Conservation (phyloP, 2,113 vertebrate species). For the Odontophorus gujanensis region DNA sequence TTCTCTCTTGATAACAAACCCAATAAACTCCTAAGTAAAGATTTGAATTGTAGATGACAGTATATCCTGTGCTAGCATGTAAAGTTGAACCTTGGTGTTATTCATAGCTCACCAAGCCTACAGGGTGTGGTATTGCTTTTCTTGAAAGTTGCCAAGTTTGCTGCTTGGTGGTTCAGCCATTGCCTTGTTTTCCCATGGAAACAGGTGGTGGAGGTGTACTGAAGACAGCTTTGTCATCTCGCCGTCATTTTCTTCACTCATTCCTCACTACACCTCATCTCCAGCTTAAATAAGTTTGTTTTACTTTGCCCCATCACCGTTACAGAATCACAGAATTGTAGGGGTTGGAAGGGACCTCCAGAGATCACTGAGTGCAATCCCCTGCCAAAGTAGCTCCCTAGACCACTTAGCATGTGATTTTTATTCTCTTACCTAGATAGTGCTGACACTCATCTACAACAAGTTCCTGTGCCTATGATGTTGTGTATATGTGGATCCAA, state of each 20-base stretch:
- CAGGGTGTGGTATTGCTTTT: conserved; percentile 6
- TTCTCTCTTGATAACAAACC: conserved; percentile 8
- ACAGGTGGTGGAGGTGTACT: accelerated
- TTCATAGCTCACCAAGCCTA: conserved; percentile 16
- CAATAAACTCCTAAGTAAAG: conserved; percentile 35
- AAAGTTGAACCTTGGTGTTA: conserved; percentile 14
- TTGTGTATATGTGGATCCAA: background rate
- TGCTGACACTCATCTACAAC: accelerated
- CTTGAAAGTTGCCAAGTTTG: conserved; percentile 3
- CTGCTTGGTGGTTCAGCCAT: background rate
- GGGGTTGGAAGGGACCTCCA: too few relatives aligned
- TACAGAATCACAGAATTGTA: too few relatives aligned
- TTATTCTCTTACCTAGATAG: background rate
- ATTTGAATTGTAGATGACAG: conserved; percentile 50
- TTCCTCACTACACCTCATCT: background rate
- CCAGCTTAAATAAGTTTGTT: background rate
- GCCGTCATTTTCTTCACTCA: background rate
- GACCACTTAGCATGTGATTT: background rate
- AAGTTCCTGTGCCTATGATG: background rate
- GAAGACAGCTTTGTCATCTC: background rate
- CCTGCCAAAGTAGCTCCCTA: too few relatives aligned
- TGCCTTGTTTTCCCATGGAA: background rate
- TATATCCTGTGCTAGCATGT: conserved; percentile 29
- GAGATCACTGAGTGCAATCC: too few relatives aligned
- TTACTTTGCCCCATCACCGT: background rate